Conservation (phyloP, 2,113 vertebrate species). For the Phyllopteryx taeniolatus region DNA sequence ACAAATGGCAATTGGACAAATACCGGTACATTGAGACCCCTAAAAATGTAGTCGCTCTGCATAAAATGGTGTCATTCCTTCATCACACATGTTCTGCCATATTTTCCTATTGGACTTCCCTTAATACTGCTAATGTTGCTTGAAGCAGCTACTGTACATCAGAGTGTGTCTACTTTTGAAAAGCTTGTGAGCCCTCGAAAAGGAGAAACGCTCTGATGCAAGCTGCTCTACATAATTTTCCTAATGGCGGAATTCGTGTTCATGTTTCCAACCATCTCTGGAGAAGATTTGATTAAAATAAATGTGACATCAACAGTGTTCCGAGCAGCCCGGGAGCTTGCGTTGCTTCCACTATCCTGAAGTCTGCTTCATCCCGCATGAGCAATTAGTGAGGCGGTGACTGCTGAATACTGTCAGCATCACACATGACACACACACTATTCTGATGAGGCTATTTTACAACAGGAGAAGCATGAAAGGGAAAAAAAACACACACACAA, state of each 20-base stretch:
- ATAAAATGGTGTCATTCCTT: no score
- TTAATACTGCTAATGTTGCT: neutral
- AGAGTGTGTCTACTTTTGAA: neutral
- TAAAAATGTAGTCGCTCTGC: no score
- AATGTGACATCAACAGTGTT: conserved; percentile 15
- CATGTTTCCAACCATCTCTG: conserved; percentile 30
- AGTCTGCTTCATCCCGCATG: conserved; percentile 30
- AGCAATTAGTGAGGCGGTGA: conserved; percentile 36
- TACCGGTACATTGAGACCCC: no score
- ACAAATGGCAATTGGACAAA: no score
- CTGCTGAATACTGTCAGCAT: conserved; percentile 29
- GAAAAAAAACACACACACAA: neutral
- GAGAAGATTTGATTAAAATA: conserved; percentile 34
- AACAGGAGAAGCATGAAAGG: conserved; percentile 24
- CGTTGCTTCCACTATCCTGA: conserved; percentile 15
- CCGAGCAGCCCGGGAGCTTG: conserved; percentile 1
- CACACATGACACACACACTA: conserved; percentile 36
- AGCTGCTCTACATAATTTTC: conserved; percentile 7
- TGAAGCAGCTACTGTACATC: neutral
- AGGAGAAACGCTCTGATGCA: conserved; percentile 2
- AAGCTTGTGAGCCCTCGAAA: neutral
- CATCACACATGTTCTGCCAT: no score
- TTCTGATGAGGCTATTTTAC: conserved; percentile 30
- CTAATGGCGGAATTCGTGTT: conserved; percentile 5
- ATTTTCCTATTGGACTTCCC: no score